Conservation (phyloP, 1,140 invertebrate genomes). For the Bombus pyrosoma region DNA sequence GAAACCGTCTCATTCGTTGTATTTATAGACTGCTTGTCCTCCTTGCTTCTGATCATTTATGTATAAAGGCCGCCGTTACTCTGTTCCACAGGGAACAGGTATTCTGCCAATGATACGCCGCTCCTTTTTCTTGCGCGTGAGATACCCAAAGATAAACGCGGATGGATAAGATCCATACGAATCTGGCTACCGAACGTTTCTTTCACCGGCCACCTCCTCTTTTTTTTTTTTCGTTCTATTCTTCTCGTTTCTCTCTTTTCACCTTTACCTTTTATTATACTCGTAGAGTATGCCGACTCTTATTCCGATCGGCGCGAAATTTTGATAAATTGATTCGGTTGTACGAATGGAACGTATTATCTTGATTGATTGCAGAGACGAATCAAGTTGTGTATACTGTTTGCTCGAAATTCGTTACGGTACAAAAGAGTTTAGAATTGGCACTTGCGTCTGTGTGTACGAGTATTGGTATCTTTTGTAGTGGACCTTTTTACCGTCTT, state of each 20-base stretch:
- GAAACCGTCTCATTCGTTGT: constrained; percentile 31
- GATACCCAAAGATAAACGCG: constrained; percentile 2
- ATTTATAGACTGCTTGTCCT: constrained; percentile 37
- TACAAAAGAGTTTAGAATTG: no score
- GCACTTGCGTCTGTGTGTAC: no score
- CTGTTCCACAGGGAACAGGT: constrained; percentile 30
- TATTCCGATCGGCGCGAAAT: no score
- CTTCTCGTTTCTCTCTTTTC: background rate
- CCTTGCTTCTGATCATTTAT: constrained; percentile 39
- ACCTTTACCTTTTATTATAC: no score
- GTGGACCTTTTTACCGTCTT: no score
- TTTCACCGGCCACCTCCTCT: background rate
- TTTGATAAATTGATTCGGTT: no score
- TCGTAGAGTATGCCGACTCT: no score
- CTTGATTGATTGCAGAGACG: no score
- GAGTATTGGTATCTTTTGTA: no score
- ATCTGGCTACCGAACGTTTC: background rate
- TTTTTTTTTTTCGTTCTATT: background rate
- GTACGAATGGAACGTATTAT: no score
- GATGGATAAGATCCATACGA: background rate
- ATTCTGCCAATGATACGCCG: constrained; percentile 23
- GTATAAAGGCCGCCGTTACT: constrained; percentile 42
- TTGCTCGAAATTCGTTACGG: no score
- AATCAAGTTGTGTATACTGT: no score
- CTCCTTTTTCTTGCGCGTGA: background rate